These are phyloP conservation scores for Hofmannophila pseudospretella DNA, from an alignment of 2,888 invertebrate species.

Conservation along the genomic window DNA sequence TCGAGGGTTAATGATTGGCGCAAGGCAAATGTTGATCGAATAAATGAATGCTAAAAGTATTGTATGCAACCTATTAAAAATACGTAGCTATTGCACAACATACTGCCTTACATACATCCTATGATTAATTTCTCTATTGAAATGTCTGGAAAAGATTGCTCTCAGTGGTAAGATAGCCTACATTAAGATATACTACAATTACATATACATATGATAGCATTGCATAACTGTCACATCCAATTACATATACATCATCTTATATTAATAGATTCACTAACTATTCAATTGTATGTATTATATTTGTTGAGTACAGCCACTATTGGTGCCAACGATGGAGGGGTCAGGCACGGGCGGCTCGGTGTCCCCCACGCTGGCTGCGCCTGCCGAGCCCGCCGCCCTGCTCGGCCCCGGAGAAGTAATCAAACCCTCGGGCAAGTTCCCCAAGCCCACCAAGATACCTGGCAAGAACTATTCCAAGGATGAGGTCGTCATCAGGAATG, in stretches of 20 bases:
- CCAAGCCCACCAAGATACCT: conserved; percentile 92
- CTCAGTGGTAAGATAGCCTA: too few species aligned
- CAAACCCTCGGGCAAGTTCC: conserved; percentile 92
- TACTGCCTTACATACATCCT: too few species aligned
- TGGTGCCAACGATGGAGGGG: conserved; percentile 75
- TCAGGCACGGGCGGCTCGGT: conserved; percentile 66
- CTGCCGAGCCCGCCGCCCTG: conserved; percentile 74
- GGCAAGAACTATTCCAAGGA: conserved; percentile 97
- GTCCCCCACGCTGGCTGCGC: conserved; percentile 78
- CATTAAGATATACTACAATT: too few species aligned
- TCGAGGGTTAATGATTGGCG: too few species aligned
- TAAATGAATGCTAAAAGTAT: too few species aligned
- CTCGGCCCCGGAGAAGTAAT: conserved; percentile 90
- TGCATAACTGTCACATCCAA: not conserved
- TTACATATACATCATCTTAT: not conserved
- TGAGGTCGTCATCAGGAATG: conserved; percentile 95
- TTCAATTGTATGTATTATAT: not conserved
- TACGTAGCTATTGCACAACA: too few species aligned
- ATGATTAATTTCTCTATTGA: too few species aligned
- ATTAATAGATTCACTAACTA: not conserved
- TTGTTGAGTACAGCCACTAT: conserved; percentile 43
- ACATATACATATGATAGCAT: not conserved
- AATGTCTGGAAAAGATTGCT: too few species aligned
- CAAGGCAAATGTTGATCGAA: too few species aligned
- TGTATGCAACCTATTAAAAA: too few species aligned